phyloP scores from a whole-genome alignment of 2,888 invertebrate genomes.

The Chaitophorus viminalis region DNA sequence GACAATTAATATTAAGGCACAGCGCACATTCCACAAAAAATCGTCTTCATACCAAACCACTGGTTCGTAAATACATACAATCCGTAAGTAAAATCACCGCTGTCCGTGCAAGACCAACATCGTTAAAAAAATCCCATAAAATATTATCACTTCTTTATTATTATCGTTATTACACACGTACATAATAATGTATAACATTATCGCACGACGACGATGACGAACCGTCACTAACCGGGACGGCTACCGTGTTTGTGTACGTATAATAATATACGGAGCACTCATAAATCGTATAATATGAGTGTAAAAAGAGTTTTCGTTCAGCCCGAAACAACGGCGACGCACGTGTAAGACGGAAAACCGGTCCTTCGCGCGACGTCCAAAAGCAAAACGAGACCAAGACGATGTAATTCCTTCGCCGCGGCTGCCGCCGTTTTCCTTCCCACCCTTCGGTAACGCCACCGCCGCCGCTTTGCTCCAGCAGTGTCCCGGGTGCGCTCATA shows the following conservation, averaged over 20 bases:
- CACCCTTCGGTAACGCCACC: not conserved
- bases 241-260: not conserved
- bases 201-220: not conserved
- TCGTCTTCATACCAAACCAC: no score
- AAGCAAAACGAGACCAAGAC: conserved; percentile 22
- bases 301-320: not conserved
- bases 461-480: not conserved
- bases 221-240: not conserved
- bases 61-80: not conserved
- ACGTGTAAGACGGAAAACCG: not conserved
- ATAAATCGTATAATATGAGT: not conserved
- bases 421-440: not conserved
- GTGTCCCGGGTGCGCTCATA: not conserved
- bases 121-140: not conserved
- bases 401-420: not conserved
- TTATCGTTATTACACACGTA: not conserved
- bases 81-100: not conserved
- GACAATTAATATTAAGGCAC: no score
- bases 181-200: not conserved
- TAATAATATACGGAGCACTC: not conserved
- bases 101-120: not conserved
- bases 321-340: not conserved
- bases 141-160: not conserved
- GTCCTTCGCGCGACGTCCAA: conserved; percentile 32
- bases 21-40: no score